Evolutionary conservation across 1,140 invertebrate species (phyloP), one percentile per base, ranked within the genome.

Genomic region (Tetragnatha versicolor): DNA sequence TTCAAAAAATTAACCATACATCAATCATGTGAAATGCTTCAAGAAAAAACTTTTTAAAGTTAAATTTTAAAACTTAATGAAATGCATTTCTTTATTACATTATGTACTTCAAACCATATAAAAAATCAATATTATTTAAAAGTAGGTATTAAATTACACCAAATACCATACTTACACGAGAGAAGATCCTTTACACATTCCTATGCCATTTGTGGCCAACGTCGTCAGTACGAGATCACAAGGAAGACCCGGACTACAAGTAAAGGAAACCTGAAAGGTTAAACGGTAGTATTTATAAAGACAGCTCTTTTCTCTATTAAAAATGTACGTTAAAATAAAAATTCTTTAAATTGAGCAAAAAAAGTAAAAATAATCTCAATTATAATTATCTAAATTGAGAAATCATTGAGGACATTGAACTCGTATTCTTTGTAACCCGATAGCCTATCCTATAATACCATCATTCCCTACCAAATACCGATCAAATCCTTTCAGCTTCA

Each of bases 131-230:
- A 27, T 70, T 20, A 10, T 53, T 33, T 49, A 70, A 29, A n/a
- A 27, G n/a, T 31, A 14, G 33, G 3, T 25, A 29, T 2, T 20
- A 22, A 63, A 14, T 51, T 75, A 69, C 14, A 45, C 29, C 6
- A 76, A 55, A 35, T 37, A 25, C 35, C 60, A 79, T 53, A 81
- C 79, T 29, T 68, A 82, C 73, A 81, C 81, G 12, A 82, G 39
- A 1, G 81, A 75, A n/a, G 82, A 80, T 12, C 80, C 65, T 51
- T 42, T 47, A 14, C 61, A 75, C 55, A 61, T 72, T 10, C 82
- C 82, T 25, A 82, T 79, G n/a, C 81, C 82, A 35, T 47, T 79
- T 17, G 72, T 72, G 22, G 80, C 58, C n/a, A 82, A 45, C 6
- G 68, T 33, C 6, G 66, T 69, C 37, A 82, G 33, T 14, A 76